Conservation (phyloP, 2,113 vertebrate genomes). For the Vulpes ferrilata region DNA sequence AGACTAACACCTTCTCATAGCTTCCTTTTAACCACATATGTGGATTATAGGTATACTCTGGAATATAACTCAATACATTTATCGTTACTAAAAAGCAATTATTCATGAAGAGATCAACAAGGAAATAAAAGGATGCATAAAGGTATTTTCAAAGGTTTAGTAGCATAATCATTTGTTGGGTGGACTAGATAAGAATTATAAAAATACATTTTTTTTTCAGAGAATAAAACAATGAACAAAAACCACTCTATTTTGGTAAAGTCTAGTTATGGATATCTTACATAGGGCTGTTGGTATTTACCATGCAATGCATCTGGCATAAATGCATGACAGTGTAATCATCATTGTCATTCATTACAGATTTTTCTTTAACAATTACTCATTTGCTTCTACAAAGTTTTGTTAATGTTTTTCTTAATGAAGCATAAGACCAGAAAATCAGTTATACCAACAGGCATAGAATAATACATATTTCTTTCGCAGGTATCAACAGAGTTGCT, state of each 20-base stretch:
- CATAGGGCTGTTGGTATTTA: background rate
- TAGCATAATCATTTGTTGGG: background rate
- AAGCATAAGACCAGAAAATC: background rate
- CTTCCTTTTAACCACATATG: background rate
- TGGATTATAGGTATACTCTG: background rate
- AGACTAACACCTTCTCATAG: background rate
- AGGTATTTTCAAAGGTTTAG: background rate
- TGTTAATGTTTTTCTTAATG: background rate
- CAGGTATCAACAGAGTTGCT: background rate
- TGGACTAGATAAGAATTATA: background rate
- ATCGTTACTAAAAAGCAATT: background rate
- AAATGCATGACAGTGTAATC: background rate
- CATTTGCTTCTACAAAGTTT: background rate
- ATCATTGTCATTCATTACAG: background rate
- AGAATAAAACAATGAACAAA: background rate
- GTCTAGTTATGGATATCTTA: background rate
- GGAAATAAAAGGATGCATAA: background rate
- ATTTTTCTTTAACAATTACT: background rate
- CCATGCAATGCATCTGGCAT: background rate
- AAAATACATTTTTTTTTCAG: background rate
- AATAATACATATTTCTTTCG: background rate
- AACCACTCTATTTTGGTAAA: background rate
- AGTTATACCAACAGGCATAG: background rate
- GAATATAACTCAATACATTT: background rate
- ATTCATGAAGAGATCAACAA: background rate